Evolutionary conservation across 2,888 invertebrate species (phyloP).

Genomic region (Biston betularia): DNA sequence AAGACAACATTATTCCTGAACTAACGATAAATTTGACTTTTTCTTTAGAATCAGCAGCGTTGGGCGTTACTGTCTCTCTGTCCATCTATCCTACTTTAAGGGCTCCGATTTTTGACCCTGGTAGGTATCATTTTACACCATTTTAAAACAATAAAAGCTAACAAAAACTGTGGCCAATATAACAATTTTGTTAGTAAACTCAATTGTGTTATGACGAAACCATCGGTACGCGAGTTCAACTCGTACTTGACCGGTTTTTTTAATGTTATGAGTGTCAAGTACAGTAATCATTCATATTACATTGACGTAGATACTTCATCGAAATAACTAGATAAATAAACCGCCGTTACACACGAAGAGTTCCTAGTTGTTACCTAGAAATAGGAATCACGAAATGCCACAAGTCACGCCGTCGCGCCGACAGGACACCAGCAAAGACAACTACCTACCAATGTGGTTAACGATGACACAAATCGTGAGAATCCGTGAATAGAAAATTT

Average conservation of each 20-base stretch:
- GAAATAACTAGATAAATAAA: conserved; percentile 13
- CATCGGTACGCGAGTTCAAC: too few relatives aligned
- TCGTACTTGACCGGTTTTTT: neutral
- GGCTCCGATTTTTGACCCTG: too few relatives aligned
- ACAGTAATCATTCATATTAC: conserved; percentile 15
- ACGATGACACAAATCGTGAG: conserved; percentile 22
- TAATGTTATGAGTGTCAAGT: conserved; percentile 11
- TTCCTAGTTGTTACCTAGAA: conserved; percentile 18
- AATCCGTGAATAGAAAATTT: conserved; percentile 7
- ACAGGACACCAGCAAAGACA: conserved; percentile 22
- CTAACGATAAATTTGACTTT: too few relatives aligned
- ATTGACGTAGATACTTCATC: conserved; percentile 9
- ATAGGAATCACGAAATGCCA: conserved; percentile 36
- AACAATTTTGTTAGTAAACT: too few relatives aligned
- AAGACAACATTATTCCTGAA: too few relatives aligned
- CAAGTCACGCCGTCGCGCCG: conserved; percentile 34
- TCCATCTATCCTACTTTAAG: too few relatives aligned
- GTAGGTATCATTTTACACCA: too few relatives aligned
- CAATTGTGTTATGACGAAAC: too few relatives aligned
- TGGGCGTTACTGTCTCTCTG: too few relatives aligned
- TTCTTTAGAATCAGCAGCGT: neutral
- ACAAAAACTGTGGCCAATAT: too few relatives aligned
- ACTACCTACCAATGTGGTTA: conserved; percentile 25
- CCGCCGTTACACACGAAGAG: conserved; percentile 18
- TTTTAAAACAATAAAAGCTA: too few relatives aligned